Conservation (phyloP, 2,113 vertebrate genomes). For the Struthio camelus region DNA sequence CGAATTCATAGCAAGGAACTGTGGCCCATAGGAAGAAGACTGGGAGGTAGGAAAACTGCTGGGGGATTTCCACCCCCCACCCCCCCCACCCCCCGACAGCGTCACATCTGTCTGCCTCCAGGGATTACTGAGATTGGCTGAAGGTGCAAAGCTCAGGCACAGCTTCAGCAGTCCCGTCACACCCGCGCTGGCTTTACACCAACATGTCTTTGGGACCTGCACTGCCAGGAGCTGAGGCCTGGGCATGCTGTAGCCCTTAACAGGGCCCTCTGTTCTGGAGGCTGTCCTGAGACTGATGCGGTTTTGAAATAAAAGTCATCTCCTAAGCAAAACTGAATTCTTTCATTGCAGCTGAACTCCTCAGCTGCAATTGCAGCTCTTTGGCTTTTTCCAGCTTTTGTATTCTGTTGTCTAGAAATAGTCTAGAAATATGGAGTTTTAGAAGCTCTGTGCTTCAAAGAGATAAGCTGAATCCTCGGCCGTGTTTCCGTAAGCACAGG, state of each 20-base stretch:
- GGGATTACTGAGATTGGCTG: neutral
- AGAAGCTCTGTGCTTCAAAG: conserved; percentile 34
- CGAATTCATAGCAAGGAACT: neutral
- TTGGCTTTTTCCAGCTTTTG: neutral
- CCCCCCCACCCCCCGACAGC: accelerated
- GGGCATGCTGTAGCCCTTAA: accelerated
- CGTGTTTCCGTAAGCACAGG: conserved; percentile 15
- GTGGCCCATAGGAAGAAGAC: neutral
- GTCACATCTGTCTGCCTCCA: neutral
- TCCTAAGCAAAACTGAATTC: neutral
- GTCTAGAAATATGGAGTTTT: neutral
- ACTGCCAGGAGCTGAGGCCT: neutral
- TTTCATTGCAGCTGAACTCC: neutral
- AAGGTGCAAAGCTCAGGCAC: neutral
- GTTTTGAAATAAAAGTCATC: neutral
- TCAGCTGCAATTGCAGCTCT: neutral
- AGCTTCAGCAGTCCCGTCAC: neutral
- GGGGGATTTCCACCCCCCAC: neutral
- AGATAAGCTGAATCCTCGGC: conserved; percentile 22
- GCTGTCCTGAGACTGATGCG: neutral
- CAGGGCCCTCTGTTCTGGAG: neutral
- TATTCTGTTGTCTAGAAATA: neutral
- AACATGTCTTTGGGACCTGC: neutral
- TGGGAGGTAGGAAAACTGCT: neutral
- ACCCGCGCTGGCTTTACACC: neutral